Evolutionary conservation across 1,140 invertebrate species (phyloP).

Genomic region (Drosophila bipectinata): DNA sequence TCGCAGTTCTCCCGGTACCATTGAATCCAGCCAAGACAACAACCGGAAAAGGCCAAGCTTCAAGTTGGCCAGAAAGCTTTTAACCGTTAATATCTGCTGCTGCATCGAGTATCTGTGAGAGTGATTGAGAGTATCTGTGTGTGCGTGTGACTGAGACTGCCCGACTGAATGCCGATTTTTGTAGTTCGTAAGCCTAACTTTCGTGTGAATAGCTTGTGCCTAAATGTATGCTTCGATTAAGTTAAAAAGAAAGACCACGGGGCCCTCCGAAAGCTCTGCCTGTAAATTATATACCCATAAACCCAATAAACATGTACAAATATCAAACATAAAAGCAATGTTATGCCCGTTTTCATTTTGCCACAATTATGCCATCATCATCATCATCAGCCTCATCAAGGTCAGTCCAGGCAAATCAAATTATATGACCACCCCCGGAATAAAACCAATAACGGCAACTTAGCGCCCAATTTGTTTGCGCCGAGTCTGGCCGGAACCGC

Average conservation of each 20-base stretch:
- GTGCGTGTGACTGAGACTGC: slow-evolving; percentile 18
- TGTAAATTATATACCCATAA: slow-evolving; percentile 71
- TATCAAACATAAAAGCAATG: slow-evolving; percentile 53
- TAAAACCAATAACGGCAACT: slow-evolving; percentile 77
- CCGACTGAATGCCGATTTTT: slow-evolving; percentile 66
- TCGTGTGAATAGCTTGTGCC: slow-evolving; percentile 71
- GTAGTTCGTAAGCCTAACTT: slow-evolving; percentile 53
- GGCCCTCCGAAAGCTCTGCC: slow-evolving; percentile 33
- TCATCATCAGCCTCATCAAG: slow-evolving; percentile 53
- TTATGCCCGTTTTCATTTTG: slow-evolving; percentile 27
- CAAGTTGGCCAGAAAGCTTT: slow-evolving; percentile 23
- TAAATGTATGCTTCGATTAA: slow-evolving; percentile 54
- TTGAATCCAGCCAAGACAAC: slow-evolving; percentile 40
- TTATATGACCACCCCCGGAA: slow-evolving; percentile 47
- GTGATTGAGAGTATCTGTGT: slow-evolving; percentile 22
- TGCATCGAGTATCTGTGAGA: slow-evolving; percentile 24
- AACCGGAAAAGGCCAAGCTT: slow-evolving; percentile 22
- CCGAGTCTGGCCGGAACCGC: slow-evolving; percentile 1
- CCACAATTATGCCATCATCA: slow-evolving; percentile 72
- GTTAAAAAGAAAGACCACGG: slow-evolving; percentile 8
- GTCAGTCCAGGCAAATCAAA: slow-evolving; percentile 65
- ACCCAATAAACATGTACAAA: slow-evolving; percentile 67
- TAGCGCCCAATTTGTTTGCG: slow-evolving; percentile 78
- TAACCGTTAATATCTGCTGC: slow-evolving; percentile 27
- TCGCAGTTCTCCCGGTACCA: slow-evolving; percentile 89